Evolutionary conservation across 2,888 invertebrate genomes (phyloP).

Genomic region (Byasa hedistus): DNA sequence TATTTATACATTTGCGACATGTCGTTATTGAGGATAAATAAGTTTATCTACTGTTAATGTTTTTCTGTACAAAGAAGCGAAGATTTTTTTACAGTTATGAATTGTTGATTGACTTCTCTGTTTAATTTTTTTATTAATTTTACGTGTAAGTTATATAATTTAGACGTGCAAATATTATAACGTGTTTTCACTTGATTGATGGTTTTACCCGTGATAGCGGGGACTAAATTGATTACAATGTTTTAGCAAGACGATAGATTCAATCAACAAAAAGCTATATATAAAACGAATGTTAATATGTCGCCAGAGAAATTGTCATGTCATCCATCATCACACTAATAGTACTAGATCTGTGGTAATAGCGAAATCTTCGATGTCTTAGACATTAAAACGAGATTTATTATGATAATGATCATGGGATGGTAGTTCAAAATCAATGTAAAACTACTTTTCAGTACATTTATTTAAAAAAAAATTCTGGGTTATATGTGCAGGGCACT

Average conservation of each 20-base stretch:
- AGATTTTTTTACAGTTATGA: neutral
- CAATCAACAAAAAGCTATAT: slow-evolving; percentile 58
- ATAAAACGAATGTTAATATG: slow-evolving; percentile 54
- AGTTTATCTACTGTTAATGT: too few relatives aligned
- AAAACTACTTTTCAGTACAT: neutral
- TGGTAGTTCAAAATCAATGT: slow-evolving; percentile 17
- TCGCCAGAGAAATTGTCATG: slow-evolving; percentile 58
- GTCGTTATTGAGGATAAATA: neutral
- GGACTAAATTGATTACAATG: slow-evolving; percentile 65
- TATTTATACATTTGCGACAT: neutral
- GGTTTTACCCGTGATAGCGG: slow-evolving; percentile 51
- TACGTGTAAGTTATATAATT: slow-evolving; percentile 50
- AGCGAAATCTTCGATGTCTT: slow-evolving; percentile 35
- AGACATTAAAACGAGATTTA: slow-evolving; percentile 25
- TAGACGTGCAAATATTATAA: slow-evolving; percentile 54
- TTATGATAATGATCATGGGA: slow-evolving; percentile 24
- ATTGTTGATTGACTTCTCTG: neutral
- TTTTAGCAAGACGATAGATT: slow-evolving; percentile 58
- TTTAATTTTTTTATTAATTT: slow-evolving; percentile 39
- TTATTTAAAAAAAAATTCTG: neutral
- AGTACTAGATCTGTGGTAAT: slow-evolving; percentile 47
- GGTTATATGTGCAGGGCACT: too few relatives aligned
- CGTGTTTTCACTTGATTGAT: slow-evolving; percentile 68
- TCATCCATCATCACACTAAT: slow-evolving; percentile 59
- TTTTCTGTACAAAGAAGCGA: neutral